Evolutionary conservation across 2,113 vertebrate species (phyloP), one percentile per base, ranked within the genome.

Genomic region (Chloropsis cyanopogon): DNA sequence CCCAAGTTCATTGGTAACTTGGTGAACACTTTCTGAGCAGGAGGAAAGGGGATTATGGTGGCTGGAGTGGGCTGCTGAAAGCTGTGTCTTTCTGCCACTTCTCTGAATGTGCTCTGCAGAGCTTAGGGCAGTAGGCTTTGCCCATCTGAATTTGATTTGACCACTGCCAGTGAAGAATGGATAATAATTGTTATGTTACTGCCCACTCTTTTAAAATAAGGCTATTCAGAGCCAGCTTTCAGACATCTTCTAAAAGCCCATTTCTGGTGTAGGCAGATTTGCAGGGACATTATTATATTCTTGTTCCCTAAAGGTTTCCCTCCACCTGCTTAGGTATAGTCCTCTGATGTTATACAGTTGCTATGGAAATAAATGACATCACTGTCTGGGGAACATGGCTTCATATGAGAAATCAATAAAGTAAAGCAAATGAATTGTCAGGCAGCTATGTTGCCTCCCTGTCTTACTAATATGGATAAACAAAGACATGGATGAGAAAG

Each of bases 291-390:
- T 64, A 76, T 82, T 66, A 54, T n/a, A 54, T 70, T 83, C 73
- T 68, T 86, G 50, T 73, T 96, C 69, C 83, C 69, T 56, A 29
- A 87, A 90, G 86, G 52, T 77, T 95, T 90, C 88, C 35, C 13
- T 94, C 33, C 33, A 86, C 86, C 71, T 90, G 59, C 84, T 90
- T 88, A 54, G 91, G 29, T 96, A 11, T 16, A 44, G 49, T 77
- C 24, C 64, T 95, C 68, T 94, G 94, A 96, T 95, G 82, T 90
- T 92, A 76, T 61, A 90, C 26, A 59, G 93, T 92, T 95, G 79
- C 92, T 86, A 91, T 96, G 82, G 95, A 86, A 96, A 96, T 80
- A 85, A 93, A 90, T 92, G 79, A 94, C 92, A 88, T 91, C 91
- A 94, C 28, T 15, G 22, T 65, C 68, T 85, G 52, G 82, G 81